Evolutionary conservation across 2,888 invertebrate species (phyloP).

Genomic region (Limnephilus marmoratus): DNA sequence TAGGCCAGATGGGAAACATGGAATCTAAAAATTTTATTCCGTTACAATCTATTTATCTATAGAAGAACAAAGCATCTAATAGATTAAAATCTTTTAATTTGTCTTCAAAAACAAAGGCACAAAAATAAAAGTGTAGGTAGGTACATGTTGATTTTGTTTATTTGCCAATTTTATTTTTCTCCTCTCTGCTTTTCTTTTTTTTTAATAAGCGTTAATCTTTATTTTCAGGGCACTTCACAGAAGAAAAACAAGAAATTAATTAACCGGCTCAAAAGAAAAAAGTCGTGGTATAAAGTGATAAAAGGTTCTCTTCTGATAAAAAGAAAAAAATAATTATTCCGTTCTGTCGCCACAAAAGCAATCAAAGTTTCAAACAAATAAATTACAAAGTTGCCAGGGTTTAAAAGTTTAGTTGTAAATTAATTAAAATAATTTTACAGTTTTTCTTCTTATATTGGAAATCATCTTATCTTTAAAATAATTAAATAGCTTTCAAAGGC

Average conservation of each 20-base stretch:
- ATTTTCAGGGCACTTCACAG: not conserved
- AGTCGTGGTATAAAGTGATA: not conserved
- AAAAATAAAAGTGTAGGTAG: not conserved
- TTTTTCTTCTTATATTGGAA: not conserved
- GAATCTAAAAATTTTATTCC: too few species aligned
- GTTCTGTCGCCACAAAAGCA: not conserved
- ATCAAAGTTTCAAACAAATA: not conserved
- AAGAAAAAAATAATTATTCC: conserved; percentile 2
- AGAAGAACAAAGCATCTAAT: not conserved
- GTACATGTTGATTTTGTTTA: not conserved
- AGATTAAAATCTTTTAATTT: not conserved
- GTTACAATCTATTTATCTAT: too few species aligned
- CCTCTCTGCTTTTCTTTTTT: not conserved
- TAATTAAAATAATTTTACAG: not conserved
- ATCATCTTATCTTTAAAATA: not conserved
- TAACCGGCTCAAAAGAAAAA: not conserved
- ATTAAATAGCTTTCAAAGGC: not conserved
- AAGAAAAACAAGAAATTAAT: conserved; percentile 8
- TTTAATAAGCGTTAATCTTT: conserved; percentile 2
- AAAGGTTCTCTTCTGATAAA: not conserved
- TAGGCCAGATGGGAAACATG: too few species aligned
- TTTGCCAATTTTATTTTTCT: not conserved
- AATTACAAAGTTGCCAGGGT: not conserved
- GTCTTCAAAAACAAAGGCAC: not conserved
- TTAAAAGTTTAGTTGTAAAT: not conserved